These are phyloP conservation scores for Bombus balteatus DNA, from an alignment of 1,140 invertebrate species.

Conservation along the genomic window DNA sequence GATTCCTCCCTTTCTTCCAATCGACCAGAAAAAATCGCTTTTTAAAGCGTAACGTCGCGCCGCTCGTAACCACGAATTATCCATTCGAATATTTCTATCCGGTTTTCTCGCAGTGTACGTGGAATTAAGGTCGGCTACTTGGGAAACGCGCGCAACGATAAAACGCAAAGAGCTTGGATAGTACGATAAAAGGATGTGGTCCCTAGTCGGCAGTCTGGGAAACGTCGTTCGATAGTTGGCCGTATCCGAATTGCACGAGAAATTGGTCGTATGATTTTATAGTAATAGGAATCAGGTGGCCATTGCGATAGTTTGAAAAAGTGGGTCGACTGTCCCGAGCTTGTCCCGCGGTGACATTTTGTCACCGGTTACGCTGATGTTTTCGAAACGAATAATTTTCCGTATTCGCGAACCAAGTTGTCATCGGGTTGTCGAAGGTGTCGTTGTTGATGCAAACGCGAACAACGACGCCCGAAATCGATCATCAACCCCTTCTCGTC, in stretches of 20 bases:
- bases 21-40: no score
- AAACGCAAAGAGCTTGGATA: neutral
- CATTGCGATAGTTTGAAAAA: constrained; percentile 26
- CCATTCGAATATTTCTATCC: no score
- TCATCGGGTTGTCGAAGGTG: neutral
- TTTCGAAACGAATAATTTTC: constrained; percentile 31
- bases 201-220: neutral
- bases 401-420: constrained; percentile 11
- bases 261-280: neutral
- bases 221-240: neutral
- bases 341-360: neutral
- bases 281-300: neutral
- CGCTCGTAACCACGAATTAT: no score
- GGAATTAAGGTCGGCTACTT: no score
- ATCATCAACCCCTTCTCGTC: neutral
- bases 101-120: no score
- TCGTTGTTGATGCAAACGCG: neutral
- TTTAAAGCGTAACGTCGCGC: no score
- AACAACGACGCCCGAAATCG: neutral
- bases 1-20: no score
- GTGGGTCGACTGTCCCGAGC: neutral
- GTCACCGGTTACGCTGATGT: neutral
- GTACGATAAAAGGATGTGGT: neutral
- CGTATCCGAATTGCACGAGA: neutral
- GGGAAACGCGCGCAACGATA: no score